phyloP scores from a whole-genome alignment of 1,140 invertebrate species.

The Trachelipus rathkii region DNA sequence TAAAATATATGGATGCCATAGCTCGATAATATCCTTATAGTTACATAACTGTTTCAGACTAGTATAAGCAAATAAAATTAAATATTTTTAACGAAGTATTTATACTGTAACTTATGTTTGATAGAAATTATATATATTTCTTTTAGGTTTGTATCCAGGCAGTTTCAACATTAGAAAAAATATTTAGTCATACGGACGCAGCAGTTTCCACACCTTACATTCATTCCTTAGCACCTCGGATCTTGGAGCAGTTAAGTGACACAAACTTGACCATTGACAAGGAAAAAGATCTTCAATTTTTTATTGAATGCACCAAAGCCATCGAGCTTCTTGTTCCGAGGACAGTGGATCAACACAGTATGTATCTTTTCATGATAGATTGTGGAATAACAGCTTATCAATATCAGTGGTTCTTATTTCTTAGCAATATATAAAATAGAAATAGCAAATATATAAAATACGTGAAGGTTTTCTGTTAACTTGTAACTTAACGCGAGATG shows the following conservation, averaged over 20 bases:
- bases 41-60: no score
- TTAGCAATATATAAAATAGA: no score
- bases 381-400: slow-evolving; percentile 23
- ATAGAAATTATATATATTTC: not conserved
- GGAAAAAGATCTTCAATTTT: slow-evolving; percentile 62
- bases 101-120: no score
- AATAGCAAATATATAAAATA: no score
- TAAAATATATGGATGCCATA: no score
- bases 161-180: slow-evolving; percentile 68
- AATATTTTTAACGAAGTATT: no score
- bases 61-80: no score
- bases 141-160: slow-evolving; percentile 68
- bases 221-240: slow-evolving; percentile 69
- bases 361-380: slow-evolving; percentile 50
- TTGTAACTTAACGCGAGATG: no score
- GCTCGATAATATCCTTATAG: no score
- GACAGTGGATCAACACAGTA: slow-evolving; percentile 71
- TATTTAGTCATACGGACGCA: slow-evolving; percentile 67
- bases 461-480: no score
- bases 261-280: slow-evolving; percentile 59
- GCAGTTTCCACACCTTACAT: slow-evolving; percentile 71
- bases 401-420: no score
- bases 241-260: slow-evolving; percentile 61
- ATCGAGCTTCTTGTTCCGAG: slow-evolving; percentile 69
- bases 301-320: slow-evolving; percentile 64